Evolutionary conservation across 2,888 invertebrate genomes (phyloP).

Genomic region (Mycalesis mineus): DNA sequence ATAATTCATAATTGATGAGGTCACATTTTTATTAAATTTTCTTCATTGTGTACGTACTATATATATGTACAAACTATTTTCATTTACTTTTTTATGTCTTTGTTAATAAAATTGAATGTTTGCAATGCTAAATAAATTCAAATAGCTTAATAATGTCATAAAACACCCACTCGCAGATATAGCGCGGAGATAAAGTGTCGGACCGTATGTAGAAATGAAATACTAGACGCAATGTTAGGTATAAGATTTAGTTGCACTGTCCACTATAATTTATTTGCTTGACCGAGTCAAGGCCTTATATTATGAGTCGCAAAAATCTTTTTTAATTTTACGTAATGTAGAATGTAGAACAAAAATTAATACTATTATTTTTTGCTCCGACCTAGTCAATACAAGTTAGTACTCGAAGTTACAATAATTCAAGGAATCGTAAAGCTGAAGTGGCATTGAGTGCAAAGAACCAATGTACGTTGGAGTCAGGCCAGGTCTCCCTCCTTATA

Average conservation of each 20-base stretch:
- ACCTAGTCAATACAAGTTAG: too few relatives aligned
- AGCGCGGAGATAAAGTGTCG: slow-evolving; percentile 8
- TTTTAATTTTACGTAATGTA: neutral
- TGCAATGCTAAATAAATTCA: neutral
- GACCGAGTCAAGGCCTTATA: neutral
- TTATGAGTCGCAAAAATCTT: neutral
- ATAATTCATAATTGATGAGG: too few relatives aligned
- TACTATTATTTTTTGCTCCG: too few relatives aligned
- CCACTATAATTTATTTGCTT: slow-evolving; percentile 7
- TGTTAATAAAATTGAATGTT: neutral
- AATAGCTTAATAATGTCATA: slow-evolving; percentile 9
- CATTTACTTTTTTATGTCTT: neutral
- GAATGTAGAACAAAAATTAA: neutral
- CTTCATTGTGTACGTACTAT: too few relatives aligned
- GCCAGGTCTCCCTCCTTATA: too few relatives aligned
- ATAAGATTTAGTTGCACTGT: slow-evolving; percentile 8
- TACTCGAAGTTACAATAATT: too few relatives aligned
- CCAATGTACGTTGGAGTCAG: too few relatives aligned
- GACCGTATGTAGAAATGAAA: slow-evolving; percentile 10
- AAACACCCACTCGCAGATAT: slow-evolving; percentile 9
- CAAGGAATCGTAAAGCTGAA: too few relatives aligned
- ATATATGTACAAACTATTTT: too few relatives aligned
- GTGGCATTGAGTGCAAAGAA: too few relatives aligned
- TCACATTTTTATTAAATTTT: too few relatives aligned
- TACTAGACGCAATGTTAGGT: neutral